Base-by-base conservation (phyloP, 2,113 vertebrate species). In the Sisor rabdophorus region DNA sequence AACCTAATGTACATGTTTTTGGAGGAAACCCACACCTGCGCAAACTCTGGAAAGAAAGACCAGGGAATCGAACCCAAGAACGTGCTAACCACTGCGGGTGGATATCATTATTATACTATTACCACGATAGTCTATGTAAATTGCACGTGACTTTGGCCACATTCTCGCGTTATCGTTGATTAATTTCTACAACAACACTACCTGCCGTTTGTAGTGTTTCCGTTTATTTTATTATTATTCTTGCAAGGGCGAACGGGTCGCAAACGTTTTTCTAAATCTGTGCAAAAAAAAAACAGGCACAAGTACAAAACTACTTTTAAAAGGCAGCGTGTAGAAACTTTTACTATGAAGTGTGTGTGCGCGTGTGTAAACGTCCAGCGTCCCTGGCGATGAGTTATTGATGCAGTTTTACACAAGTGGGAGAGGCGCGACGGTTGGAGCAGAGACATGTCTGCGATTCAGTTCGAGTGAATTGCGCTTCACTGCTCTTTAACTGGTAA, bases 401-500 rank as follows among this genome's bases (percentile, higher is more conserved):
- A 32, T 58, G 71, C 26, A 2, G 56, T 40, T 24, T 44, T 17
- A 48, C 69, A 11, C 16, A 1, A 24, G 32, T 22, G 9, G 36
- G 56, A 75, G 30, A 55, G 71, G 55, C 24, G 22, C 55, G 40
- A 47, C 54, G 9, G 71, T 47, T 28, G 17, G 58, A 61, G 40
- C 32, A 30, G 22, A 50, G 47, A 15, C 55, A 70, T 77, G 75
- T 36, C 11, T 77, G 24, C 20, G 11, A 7, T 22, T 53, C 17
- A 20, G 17, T 4, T 19, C n/a, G 50, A 79, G 26, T 44, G 61
- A 73, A 76, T 59, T 40, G 68, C 36, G 19, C 76, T 61, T 3
- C 60, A n/a, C 12, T 44, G 59, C 44, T 22, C 26, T 1, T 19
- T 79, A 65, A 79, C 16, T 63, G 59, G 30, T 11, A 60, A 61